phyloP scores from a whole-genome alignment of 2,888 invertebrate species.

The Drosophila melanosoma region DNA sequence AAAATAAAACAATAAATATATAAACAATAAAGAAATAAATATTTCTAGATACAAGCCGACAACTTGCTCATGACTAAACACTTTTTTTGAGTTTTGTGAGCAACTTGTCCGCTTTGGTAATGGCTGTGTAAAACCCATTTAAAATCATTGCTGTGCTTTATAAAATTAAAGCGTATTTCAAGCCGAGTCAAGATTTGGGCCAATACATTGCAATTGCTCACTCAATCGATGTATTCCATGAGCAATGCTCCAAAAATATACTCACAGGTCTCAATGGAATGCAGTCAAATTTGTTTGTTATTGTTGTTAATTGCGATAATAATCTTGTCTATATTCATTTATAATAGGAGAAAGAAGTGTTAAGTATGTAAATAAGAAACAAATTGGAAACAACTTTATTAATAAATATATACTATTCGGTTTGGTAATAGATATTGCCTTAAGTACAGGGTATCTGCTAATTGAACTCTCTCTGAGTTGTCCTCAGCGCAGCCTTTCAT shows the following conservation, averaged over 20 bases:
- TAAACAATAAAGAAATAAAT: slow-evolving; percentile 21
- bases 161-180: slow-evolving; percentile 25
- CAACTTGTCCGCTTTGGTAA: slow-evolving; percentile 27
- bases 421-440: not conserved
- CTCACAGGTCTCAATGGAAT: slow-evolving; percentile 37
- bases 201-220: slow-evolving; percentile 21
- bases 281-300: slow-evolving; percentile 34
- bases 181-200: slow-evolving; percentile 51
- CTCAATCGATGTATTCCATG: slow-evolving; percentile 21
- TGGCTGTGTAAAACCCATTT: slow-evolving; percentile 36
- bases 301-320: slow-evolving; percentile 37
- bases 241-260: slow-evolving; percentile 25
- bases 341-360: not conserved
- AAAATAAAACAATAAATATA: slow-evolving; percentile 11
- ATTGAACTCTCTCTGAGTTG: not conserved
- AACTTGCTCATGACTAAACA: slow-evolving; percentile 46
- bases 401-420: not conserved
- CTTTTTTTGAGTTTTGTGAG: slow-evolving; percentile 21
- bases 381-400: not conserved
- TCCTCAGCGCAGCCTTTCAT: not conserved
- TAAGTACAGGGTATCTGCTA: not conserved
- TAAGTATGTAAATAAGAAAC: not conserved
- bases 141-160: slow-evolving; percentile 8
- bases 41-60: slow-evolving; percentile 19
- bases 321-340: not conserved